Conservation (phyloP, 2,113 vertebrate species). For the Asarcornis scutulata region DNA sequence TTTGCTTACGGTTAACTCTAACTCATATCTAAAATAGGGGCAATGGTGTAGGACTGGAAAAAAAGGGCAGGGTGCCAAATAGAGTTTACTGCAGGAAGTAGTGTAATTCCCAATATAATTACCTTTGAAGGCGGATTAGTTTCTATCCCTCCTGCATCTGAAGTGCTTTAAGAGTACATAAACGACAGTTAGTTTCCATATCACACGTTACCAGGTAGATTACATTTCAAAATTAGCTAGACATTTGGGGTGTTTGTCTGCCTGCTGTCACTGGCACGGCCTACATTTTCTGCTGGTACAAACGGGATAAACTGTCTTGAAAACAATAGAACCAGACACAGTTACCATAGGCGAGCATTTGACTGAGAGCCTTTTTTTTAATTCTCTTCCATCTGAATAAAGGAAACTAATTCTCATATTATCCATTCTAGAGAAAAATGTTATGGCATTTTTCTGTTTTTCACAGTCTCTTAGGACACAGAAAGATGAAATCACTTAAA, state of each 20-base stretch:
- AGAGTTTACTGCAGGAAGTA: slow-evolving; percentile 58
- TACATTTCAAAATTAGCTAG: slow-evolving; percentile 39
- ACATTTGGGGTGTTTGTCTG: slow-evolving; percentile 10
- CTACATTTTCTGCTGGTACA: slow-evolving; percentile 34
- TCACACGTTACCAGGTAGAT: slow-evolving; percentile 35
- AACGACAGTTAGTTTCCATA: slow-evolving; percentile 2
- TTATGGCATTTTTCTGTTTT: slow-evolving; percentile 18
- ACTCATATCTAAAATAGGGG: not conserved
- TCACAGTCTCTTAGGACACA: slow-evolving; percentile 1
- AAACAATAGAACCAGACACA: slow-evolving; percentile 22
- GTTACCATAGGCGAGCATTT: not conserved
- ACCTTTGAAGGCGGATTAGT: slow-evolving; percentile 49
- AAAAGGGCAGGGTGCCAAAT: slow-evolving; percentile 27
- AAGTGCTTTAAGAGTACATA: slow-evolving; percentile 11
- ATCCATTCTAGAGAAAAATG: slow-evolving; percentile 2
- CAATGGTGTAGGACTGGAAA: not conserved
- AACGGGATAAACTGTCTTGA: slow-evolving; percentile 38
- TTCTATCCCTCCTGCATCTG: slow-evolving; percentile 22
- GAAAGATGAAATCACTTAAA: slow-evolving; percentile 10
- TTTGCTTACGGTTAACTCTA: slow-evolving; percentile 54
- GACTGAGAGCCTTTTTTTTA: not conserved
- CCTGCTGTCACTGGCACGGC: not conserved
- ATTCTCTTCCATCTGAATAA: not conserved
- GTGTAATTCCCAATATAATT: slow-evolving; percentile 73
- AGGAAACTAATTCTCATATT: slow-evolving; percentile 5